phyloP scores from a whole-genome alignment of 2,797 vertebrate species.

The Simalia tracyae region DNA sequence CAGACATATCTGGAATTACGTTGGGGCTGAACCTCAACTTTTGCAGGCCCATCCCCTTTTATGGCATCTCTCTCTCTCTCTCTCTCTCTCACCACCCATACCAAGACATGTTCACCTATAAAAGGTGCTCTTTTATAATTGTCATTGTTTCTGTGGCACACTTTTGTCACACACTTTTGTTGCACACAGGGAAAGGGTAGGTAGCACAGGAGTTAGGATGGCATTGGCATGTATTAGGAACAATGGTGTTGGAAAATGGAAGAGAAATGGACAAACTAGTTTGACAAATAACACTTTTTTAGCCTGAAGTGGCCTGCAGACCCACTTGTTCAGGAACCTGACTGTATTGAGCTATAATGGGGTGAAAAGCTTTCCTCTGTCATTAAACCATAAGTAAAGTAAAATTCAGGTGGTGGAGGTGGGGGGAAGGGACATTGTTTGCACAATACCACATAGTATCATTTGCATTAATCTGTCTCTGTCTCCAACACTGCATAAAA shows the following conservation, averaged over 20 bases:
- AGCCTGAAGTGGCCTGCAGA: neutral
- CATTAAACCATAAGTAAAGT: neutral
- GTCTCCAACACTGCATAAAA: constrained; percentile 50
- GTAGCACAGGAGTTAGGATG: neutral
- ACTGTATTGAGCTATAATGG: neutral
- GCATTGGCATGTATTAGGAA: neutral
- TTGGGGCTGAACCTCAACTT: neutral
- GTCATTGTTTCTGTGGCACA: neutral
- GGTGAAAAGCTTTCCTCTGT: neutral
- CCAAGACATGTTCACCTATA: neutral
- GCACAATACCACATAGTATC: constrained; percentile 19
- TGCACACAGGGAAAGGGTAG: neutral
- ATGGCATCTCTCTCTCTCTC: neutral
- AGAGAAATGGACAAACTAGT: neutral
- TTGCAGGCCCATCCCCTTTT: neutral
- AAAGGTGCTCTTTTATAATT: neutral
- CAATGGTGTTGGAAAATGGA: neutral
- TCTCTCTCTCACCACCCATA: neutral
- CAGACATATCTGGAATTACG: neutral
- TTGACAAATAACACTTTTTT: neutral
- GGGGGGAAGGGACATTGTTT: neutral
- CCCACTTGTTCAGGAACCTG: neutral
- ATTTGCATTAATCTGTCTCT: constrained; percentile 35
- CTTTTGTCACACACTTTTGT: neutral
- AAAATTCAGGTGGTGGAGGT: neutral